Evolutionary conservation across 2,797 vertebrate genomes (phyloP).

Genomic region (Chaunax sp.): DNA sequence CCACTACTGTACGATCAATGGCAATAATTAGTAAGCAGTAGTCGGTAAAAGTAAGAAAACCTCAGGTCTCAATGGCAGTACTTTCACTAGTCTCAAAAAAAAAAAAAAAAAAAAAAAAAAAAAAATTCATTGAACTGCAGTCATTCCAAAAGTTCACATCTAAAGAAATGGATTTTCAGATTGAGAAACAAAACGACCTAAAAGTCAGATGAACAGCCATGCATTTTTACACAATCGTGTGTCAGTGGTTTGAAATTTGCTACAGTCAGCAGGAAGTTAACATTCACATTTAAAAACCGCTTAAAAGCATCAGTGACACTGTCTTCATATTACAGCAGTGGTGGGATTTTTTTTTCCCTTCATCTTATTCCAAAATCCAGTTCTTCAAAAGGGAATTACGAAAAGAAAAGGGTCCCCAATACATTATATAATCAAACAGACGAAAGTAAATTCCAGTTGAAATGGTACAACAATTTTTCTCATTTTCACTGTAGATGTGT

Average conservation of each 20-base stretch:
- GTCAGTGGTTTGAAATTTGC: constrained; percentile 17
- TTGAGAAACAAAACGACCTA: not conserved
- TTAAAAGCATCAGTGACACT: not conserved
- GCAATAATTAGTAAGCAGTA: constrained; percentile 9
- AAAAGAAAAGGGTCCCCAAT: not conserved
- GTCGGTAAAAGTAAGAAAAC: constrained; percentile 29
- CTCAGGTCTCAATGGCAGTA: constrained; percentile 41
- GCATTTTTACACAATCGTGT: not conserved
- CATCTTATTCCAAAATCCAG: constrained; percentile 18
- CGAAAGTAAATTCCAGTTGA: constrained; percentile 35
- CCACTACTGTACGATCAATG: not conserved
- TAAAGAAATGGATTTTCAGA: constrained; percentile 25
- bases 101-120: not conserved
- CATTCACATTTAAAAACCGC: not conserved
- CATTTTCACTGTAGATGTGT: not conserved
- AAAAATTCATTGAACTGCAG: not conserved
- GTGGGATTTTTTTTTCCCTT: not conserved
- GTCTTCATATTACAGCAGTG: not conserved
- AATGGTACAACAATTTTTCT: constrained; percentile 7
- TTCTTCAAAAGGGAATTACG: constrained; percentile 16
- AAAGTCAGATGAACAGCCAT: not conserved
- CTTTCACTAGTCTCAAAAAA: not conserved
- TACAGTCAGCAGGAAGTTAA: constrained; percentile 7
- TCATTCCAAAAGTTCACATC: constrained; percentile 8
- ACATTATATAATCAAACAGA: not conserved